phyloP scores from a whole-genome alignment of 2,113 vertebrate species.

The Onychorhynchus coronatus region DNA sequence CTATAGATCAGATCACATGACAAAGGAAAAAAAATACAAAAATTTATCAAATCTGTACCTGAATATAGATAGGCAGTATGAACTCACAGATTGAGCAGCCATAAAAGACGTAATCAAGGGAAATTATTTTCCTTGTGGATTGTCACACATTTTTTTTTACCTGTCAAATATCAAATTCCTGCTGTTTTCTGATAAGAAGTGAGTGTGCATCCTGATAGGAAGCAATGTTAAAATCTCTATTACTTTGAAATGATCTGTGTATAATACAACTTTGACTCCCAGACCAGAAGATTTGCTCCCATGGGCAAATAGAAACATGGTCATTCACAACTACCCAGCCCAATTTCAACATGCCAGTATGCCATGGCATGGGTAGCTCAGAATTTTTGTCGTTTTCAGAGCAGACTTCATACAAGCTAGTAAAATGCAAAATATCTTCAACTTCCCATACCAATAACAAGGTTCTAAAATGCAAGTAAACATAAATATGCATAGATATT shows the following conservation, averaged over 20 bases:
- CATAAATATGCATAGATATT: not conserved
- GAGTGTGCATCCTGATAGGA: not conserved
- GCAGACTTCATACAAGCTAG: not conserved
- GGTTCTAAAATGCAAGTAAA: not conserved
- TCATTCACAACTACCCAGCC: not conserved
- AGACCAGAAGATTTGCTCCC: not conserved
- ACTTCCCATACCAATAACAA: not conserved
- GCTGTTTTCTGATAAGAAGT: conserved; percentile 17
- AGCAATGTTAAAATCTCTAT: not conserved
- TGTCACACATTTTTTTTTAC: conserved; percentile 5
- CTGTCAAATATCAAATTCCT: conserved; percentile 31
- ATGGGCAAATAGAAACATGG: not conserved
- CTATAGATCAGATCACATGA: not conserved
- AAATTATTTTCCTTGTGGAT: conserved; percentile 19
- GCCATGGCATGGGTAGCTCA: not conserved
- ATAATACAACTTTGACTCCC: not conserved
- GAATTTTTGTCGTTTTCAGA: not conserved
- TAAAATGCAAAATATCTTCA: not conserved
- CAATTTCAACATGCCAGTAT: not conserved
- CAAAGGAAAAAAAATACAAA: not conserved
- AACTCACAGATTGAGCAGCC: not conserved
- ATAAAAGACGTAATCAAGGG: not conserved
- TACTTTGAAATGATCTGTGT: not conserved
- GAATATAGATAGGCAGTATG: not conserved
- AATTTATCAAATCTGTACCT: not conserved